A percentile compares a stretch with the other conserved stretches of the same genome.
Conservation (phyloP, 2,113 vertebrate species). For the Etheostoma cragini region DNA sequence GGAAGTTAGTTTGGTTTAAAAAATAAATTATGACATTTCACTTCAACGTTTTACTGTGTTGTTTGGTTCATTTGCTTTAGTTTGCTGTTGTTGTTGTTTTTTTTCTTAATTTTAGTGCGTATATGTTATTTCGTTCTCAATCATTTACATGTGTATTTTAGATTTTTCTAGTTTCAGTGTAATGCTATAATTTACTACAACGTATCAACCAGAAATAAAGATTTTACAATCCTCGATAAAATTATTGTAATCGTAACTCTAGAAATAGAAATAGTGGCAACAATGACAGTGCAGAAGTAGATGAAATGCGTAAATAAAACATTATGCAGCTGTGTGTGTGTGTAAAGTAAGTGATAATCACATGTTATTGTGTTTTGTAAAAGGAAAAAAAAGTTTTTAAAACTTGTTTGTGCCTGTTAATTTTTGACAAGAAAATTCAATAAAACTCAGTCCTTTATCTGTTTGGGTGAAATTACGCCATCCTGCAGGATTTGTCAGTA, state of each 20-base stretch:
- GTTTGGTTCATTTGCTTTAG: slow-evolving; percentile 53
- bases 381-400: too few relatives aligned
- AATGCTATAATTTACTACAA: neutral
- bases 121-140: neutral
- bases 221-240: neutral
- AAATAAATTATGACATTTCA: slow-evolving; percentile 69
- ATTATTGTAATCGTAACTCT: neutral
- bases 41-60: slow-evolving; percentile 53
- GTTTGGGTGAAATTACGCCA: neutral
- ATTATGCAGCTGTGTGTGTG: neutral
- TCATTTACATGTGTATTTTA: neutral
- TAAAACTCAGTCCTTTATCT: neutral
- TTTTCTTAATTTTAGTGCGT: neutral
- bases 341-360: neutral
- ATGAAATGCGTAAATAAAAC: neutral
- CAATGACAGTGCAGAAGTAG: neutral
- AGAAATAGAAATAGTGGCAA: neutral
- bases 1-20: slow-evolving; percentile 1
- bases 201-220: neutral
- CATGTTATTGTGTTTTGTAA: neutral
- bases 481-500: neutral
- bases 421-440: neutral
- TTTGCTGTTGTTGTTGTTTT: neutral
- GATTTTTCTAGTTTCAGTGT: neutral
- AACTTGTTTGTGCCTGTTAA: too few relatives aligned